Conservation (phyloP, 2,113 vertebrate species). For the Tapirus terrestris region DNA sequence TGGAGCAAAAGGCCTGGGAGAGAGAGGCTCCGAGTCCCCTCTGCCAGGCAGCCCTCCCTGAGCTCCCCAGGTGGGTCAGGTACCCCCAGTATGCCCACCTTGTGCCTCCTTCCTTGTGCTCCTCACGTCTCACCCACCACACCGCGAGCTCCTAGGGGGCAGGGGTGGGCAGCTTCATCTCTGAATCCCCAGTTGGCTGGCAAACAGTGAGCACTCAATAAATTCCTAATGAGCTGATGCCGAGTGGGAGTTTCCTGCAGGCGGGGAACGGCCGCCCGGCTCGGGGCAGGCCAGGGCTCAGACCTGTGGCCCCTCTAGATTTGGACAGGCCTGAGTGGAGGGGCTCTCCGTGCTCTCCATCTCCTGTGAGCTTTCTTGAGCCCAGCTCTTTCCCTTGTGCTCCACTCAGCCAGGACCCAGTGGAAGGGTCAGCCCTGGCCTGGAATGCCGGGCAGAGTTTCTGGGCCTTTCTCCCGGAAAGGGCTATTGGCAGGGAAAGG, state of each 20-base stretch:
- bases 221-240: background rate
- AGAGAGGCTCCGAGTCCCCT: background rate
- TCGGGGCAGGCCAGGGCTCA: no score
- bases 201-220: background rate
- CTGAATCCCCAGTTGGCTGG: background rate
- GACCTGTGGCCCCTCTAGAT: background rate
- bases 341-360: accelerated
- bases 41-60: background rate
- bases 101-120: background rate
- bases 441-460: accelerated
- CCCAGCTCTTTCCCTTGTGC: accelerated
- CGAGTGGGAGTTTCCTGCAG: background rate
- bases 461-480: background rate
- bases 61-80: background rate
- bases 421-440: background rate
- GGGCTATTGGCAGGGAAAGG: background rate
- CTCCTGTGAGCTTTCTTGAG: background rate
- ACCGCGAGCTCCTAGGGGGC: accelerated
- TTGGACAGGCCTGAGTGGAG: background rate
- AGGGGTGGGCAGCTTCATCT: background rate
- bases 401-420: background rate
- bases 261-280: background rate
- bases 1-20: background rate
- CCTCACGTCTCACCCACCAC: accelerated
- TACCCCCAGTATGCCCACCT: accelerated